Evolutionary conservation across 2,797 vertebrate genomes (phyloP).

Genomic region (Scarus forsteni): DNA sequence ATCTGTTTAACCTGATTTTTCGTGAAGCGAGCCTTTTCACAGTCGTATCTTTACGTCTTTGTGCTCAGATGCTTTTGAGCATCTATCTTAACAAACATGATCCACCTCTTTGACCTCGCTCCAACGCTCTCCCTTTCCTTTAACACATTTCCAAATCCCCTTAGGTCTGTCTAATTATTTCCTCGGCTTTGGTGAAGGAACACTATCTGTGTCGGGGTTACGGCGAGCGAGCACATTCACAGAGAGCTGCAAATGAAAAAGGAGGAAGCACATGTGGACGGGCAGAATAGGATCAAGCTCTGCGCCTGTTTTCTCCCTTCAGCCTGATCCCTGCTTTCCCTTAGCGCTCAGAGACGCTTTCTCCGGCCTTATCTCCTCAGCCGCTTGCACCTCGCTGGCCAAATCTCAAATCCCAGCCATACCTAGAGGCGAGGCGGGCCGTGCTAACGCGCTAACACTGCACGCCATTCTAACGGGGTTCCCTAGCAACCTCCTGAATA

Average conservation of each 20-base stretch:
- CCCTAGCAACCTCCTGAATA: slow-evolving; percentile 76
- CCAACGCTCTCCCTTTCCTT: slow-evolving; percentile 29
- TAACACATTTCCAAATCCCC: slow-evolving; percentile 52
- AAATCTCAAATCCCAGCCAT: slow-evolving; percentile 77
- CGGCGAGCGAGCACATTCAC: slow-evolving; percentile 27
- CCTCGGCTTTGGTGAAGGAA: slow-evolving; percentile 55
- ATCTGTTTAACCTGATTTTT: too few relatives aligned
- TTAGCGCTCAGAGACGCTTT: slow-evolving; percentile 58
- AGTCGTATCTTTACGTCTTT: too few relatives aligned
- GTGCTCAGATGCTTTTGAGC: too few relatives aligned
- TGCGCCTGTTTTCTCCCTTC: slow-evolving; percentile 53
- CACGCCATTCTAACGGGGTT: slow-evolving; percentile 70
- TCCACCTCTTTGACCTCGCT: slow-evolving; percentile 39
- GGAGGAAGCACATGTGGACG: slow-evolving; percentile 49
- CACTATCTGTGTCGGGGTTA: slow-evolving; percentile 21
- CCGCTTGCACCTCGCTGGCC: slow-evolving; percentile 53
- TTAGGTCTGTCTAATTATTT: slow-evolving; percentile 72
- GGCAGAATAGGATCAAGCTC: slow-evolving; percentile 61
- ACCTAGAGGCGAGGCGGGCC: slow-evolving; percentile 65
- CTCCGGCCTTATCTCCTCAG: slow-evolving; percentile 66
- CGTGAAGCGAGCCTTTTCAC: too few relatives aligned
- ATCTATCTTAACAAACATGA: slow-evolving; percentile 1
- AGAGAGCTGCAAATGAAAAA: slow-evolving; percentile 30
- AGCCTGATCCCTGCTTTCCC: slow-evolving; percentile 67
- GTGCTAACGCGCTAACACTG: slow-evolving; percentile 61